These are phyloP conservation scores for Anas flavirostris DNA, from an alignment of 2,797 vertebrate species.

Conservation along the genomic window DNA sequence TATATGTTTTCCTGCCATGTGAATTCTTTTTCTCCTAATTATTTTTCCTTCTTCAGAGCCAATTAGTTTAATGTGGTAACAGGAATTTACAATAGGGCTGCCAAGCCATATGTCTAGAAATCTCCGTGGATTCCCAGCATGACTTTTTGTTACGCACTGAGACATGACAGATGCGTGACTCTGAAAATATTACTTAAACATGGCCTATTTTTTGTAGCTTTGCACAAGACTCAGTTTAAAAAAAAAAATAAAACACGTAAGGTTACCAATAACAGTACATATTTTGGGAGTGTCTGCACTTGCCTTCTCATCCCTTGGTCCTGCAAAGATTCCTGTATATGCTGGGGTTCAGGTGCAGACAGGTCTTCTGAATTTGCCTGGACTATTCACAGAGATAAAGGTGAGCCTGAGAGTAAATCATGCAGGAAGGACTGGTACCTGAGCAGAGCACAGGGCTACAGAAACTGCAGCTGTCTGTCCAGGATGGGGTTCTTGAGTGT, in stretches of 20 bases:
- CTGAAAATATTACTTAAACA: constrained; percentile 37
- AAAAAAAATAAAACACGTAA: neutral
- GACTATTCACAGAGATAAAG: neutral
- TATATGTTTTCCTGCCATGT: neutral
- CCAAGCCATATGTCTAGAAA: constrained; percentile 30
- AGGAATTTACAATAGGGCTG: constrained; percentile 20
- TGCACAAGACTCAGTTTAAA: neutral
- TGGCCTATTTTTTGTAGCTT: neutral
- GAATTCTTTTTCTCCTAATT: constrained; percentile 19
- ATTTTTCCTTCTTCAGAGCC: constrained; percentile 43
- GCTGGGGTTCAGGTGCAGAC: neutral
- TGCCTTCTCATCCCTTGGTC: neutral
- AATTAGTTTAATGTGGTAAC: constrained; percentile 22
- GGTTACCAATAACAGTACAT: neutral
- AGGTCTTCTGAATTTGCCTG: neutral
- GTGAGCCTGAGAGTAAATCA: neutral
- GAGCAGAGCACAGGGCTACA: neutral
- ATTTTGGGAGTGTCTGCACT: neutral
- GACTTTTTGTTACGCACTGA: neutral
- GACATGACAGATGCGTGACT: constrained; percentile 56
- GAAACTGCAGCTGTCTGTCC: neutral
- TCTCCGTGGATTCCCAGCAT: neutral
- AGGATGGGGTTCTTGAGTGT: neutral
- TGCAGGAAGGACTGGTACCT: neutral
- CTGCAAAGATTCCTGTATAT: neutral